A percentile compares a stretch with the other conserved stretches of the same genome.
These are phyloP conservation scores for Lottia scabra DNA, from an alignment of 2,888 invertebrate species.

Conservation along the genomic window DNA sequence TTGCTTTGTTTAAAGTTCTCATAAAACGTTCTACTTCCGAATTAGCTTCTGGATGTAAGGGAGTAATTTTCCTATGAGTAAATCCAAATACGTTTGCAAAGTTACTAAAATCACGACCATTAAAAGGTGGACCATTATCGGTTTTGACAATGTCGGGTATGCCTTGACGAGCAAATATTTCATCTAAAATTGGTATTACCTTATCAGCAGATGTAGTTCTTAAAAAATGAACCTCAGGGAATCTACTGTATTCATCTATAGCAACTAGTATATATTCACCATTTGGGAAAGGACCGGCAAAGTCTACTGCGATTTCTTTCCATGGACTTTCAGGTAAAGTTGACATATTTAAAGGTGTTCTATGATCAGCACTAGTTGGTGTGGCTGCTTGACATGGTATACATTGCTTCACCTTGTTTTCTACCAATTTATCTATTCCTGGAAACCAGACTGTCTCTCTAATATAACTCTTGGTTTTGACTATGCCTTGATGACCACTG, in stretches of 20 bases:
- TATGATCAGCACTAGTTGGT: slow-evolving; percentile 25
- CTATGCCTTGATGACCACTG: background rate
- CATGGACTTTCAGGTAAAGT: slow-evolving; percentile 8
- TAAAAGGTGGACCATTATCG: no score
- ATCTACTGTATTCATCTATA: slow-evolving; percentile 8
- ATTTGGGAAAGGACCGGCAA: slow-evolving; percentile 19
- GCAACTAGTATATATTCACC: slow-evolving; percentile 21
- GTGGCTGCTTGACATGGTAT: slow-evolving; percentile 28
- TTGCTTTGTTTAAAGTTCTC: no score
- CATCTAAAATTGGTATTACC: no score
- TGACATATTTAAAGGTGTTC: slow-evolving; percentile 10
- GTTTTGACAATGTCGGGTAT: no score
- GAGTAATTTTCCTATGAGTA: no score
- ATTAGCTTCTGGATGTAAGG: no score
- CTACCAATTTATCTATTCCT: slow-evolving; percentile 22
- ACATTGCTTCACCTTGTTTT: slow-evolving; percentile 22
- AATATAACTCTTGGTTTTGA: background rate
- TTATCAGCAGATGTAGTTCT: background rate
- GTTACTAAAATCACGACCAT: no score
- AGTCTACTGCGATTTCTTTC: slow-evolving; percentile 16
- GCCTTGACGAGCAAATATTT: no score
- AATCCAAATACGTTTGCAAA: no score
- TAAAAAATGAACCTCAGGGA: background rate
- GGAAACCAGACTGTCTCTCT: slow-evolving; percentile 30
- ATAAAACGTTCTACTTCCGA: no score